Conservation (phyloP, 1,140 invertebrate genomes). For the Tenebrio molitor region DNA sequence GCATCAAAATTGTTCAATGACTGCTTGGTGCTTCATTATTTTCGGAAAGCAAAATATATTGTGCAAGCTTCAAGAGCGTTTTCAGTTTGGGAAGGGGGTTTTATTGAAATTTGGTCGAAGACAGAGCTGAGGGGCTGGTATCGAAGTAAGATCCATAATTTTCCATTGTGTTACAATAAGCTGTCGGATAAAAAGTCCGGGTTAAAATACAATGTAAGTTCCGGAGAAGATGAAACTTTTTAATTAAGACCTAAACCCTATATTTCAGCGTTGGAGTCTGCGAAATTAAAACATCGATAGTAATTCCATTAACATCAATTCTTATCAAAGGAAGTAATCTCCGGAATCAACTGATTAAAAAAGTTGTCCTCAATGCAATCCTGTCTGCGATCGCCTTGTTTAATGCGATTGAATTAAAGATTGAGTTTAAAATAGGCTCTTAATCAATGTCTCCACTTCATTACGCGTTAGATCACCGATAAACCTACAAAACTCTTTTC, state of each 20-base stretch:
- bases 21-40: no score
- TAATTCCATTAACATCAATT: conserved; percentile 66
- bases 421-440: conserved; percentile 63
- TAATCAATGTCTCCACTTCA: conserved; percentile 66
- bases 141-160: conserved; percentile 20
- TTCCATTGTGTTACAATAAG: conserved; percentile 26
- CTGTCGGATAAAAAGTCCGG: conserved; percentile 32
- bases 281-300: conserved; percentile 64
- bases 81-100: no score
- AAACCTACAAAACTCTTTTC: conserved; percentile 49
- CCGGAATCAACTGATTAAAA: conserved; percentile 66
- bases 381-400: conserved; percentile 57
- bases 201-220: conserved; percentile 41
- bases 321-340: conserved; percentile 64
- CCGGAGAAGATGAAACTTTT: conserved; percentile 56
- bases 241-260: conserved; percentile 57
- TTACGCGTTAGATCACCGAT: conserved; percentile 62
- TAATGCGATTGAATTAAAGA: conserved; percentile 66
- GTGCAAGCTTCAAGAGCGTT: no score
- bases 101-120: no score
- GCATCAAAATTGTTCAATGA: no score
- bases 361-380: conserved; percentile 63
- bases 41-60: no score
- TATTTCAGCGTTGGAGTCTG: conserved; percentile 51
- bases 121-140: no score